Conservation (phyloP, 2,113 vertebrate species). For the Macquaria ambigua region DNA sequence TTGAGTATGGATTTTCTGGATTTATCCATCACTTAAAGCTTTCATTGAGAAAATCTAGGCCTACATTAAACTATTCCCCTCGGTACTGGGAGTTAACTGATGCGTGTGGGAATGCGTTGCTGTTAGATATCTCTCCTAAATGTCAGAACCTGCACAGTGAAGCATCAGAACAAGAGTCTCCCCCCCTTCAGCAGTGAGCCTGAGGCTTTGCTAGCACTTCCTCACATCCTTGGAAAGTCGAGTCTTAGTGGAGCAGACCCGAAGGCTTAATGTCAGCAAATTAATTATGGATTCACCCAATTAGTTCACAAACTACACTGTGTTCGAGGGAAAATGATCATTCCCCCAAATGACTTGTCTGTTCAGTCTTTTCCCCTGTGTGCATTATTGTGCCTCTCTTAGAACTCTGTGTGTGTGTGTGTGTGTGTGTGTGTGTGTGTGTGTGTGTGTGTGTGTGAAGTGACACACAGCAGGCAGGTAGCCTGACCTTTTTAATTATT, state of each 20-base stretch:
- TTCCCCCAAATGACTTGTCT: slow-evolving; percentile 67
- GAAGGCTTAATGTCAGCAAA: slow-evolving; percentile 81
- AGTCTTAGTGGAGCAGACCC: slow-evolving; percentile 67
- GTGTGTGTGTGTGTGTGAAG: slow-evolving; percentile 31
- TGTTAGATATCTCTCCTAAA: slow-evolving; percentile 46
- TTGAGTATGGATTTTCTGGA: slow-evolving; percentile 54
- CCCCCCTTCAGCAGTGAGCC: slow-evolving; percentile 56
- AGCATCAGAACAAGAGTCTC: slow-evolving; percentile 26
- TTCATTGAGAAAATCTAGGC: slow-evolving; percentile 42
- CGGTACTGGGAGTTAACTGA: slow-evolving; percentile 12
- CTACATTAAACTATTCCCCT: slow-evolving; percentile 21
- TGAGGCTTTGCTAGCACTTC: slow-evolving; percentile 38
- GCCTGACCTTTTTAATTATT: slow-evolving; percentile 87
- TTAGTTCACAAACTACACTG: slow-evolving; percentile 78
- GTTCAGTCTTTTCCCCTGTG: slow-evolving; percentile 61
- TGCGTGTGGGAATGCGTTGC: slow-evolving; percentile 23
- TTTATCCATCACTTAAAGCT: slow-evolving; percentile 47
- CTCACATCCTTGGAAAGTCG: slow-evolving; percentile 69
- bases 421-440: background rate
- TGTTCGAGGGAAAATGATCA: slow-evolving; percentile 75
- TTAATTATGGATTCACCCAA: slow-evolving; percentile 82
- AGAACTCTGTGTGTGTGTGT: slow-evolving; percentile 23
- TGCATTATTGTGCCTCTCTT: slow-evolving; percentile 40
- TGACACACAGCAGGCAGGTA: slow-evolving; percentile 76
- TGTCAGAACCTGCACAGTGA: slow-evolving; percentile 49